Evolutionary conservation across 2,888 invertebrate species (phyloP).

Genomic region (Drosophila mettleri): DNA sequence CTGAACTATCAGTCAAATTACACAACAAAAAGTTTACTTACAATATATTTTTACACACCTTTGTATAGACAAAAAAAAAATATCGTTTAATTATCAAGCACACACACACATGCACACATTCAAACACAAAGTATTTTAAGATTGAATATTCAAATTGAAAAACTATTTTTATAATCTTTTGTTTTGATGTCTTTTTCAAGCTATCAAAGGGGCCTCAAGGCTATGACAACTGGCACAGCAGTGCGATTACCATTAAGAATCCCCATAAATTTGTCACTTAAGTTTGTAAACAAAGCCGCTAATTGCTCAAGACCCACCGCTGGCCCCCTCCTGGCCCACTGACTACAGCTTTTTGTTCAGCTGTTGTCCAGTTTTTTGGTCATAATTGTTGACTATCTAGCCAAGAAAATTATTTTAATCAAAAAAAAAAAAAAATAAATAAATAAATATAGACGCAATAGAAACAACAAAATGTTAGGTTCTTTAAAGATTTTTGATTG

Average conservation of each 20-base stretch:
- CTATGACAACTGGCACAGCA: constrained; percentile 42
- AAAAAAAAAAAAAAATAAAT: constrained; percentile 22
- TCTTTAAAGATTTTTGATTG: constrained; percentile 60
- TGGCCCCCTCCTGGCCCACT: not conserved
- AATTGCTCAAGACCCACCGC: constrained; percentile 53
- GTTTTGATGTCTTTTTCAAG: constrained; percentile 18
- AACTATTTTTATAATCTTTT: constrained; percentile 35
- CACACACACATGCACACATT: not conserved
- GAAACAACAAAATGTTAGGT: constrained; percentile 24
- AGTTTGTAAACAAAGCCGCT: constrained; percentile 67
- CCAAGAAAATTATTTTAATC: constrained; percentile 22
- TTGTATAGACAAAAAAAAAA: not conserved
- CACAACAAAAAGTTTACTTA: not conserved
- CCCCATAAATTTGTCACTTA: constrained; percentile 68
- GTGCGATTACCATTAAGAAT: constrained; percentile 63
- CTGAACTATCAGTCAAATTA: constrained; percentile 1
- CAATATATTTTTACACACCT: constrained; percentile 7
- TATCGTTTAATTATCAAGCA: constrained; percentile 6
- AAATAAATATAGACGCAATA: constrained; percentile 4
- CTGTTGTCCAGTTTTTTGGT: constrained; percentile 31
- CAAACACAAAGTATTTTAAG: not conserved
- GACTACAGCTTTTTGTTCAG: constrained; percentile 10
- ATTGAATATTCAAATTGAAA: constrained; percentile 26
- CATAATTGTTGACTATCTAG: constrained; percentile 64
- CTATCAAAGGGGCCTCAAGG: constrained; percentile 41